Base-by-base conservation (phyloP, 2,113 vertebrate species). In the Hoplias malabaricus region DNA sequence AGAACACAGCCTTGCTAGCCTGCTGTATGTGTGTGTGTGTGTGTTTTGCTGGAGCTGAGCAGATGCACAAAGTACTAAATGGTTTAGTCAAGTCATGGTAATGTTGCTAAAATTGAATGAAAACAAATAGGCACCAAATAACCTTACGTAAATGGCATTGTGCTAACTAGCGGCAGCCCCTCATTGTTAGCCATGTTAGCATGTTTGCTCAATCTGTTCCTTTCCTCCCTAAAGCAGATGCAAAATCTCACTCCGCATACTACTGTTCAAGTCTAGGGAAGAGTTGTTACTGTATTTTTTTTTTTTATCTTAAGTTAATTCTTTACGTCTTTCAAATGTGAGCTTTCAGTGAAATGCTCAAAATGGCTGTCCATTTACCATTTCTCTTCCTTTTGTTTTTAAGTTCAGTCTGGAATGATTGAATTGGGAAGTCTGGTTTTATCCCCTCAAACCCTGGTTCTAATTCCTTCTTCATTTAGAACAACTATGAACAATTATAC, bases 191-290 rank as follows among this genome's bases (percentile, higher is more conserved):
- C 48, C n/a, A 1, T 21, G 48, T 23, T 53, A 4, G n/a, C 48
- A 53, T 10, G n/a, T 23, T 21, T 53, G n/a, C n/a, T n/a, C n/a
- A n/a, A n/a, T n/a, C n/a, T 4, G 4, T 48, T 19, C 14, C 16
- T 48, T n/a, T 48, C 3, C n/a, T n/a, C 33, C 34, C 29, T 3
- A 48, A 23, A 34, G 2, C 57, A 34, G 43, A 48, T 48, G 3
- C 12, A 25, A 33, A 31, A 59, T 43, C 38, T 43, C 1, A 6
- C 29, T 46, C 40, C 2, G 8, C 36, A 73, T 73, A 34, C 71
- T 74, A 74, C 71, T 74, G 57, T 74, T 48, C 46, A 31, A 21
- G 29, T 74, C 33, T 63, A 63, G 59, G n/a, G n/a, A 63, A n/a
- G 59, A 48, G 38, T 34, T 4, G 27, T 73, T 42, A 33, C 57